A percentile compares a stretch with the other conserved stretches of the same genome.
phyloP scores from a whole-genome alignment of 2,888 invertebrate genomes.

The Pantelozetes paolii region DNA sequence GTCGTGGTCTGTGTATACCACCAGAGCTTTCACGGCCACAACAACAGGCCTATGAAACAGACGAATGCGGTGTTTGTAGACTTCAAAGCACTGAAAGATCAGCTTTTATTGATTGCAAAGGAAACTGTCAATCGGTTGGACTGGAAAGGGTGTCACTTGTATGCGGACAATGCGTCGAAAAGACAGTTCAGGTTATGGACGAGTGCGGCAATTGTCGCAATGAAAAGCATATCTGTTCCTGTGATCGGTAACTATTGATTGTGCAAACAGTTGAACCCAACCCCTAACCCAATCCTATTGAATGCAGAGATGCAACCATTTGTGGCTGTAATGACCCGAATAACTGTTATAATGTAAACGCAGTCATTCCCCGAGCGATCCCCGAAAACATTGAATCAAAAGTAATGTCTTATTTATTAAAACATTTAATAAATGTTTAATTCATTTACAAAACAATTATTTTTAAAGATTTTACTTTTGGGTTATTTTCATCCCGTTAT shows the following conservation, averaged over 20 bases:
- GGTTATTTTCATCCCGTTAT: constrained; percentile 41
- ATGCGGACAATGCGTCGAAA: constrained; percentile 45
- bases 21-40: constrained; percentile 35
- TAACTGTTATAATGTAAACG: constrained; percentile 41
- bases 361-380: constrained; percentile 31
- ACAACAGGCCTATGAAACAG: constrained; percentile 39
- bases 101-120: constrained; percentile 46
- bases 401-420: background rate
- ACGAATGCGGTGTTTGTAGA: constrained; percentile 46
- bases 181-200: constrained; percentile 44
- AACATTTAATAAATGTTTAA: background rate
- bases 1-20: constrained; percentile 45
- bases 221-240: constrained; percentile 44
- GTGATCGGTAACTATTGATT: constrained; percentile 43
- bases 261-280: background rate
- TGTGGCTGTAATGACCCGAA: constrained; percentile 43
- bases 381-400: constrained; percentile 26
- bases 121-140: constrained; percentile 45
- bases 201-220: constrained; percentile 47
- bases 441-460: background rate
- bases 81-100: constrained; percentile 40
- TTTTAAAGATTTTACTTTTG: constrained; percentile 37
- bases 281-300: background rate
- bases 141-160: constrained; percentile 39
- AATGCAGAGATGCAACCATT: constrained; percentile 35